Base-by-base conservation (phyloP, 2,888 invertebrate species). In the Pollenia labialis region DNA sequence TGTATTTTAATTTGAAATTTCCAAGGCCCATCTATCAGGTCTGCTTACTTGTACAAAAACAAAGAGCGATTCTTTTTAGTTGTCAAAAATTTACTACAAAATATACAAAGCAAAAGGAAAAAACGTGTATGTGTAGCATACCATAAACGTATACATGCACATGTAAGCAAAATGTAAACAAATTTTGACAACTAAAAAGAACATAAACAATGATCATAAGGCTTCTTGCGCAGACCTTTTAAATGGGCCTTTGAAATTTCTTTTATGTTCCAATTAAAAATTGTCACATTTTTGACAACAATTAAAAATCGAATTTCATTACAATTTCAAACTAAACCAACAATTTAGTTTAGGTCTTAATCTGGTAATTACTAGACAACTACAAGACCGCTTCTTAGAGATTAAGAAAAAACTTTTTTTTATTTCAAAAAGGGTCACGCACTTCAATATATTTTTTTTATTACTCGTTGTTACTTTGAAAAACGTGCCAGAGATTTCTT, bases 401-500 rank as follows among this genome's bases (percentile, higher is more conserved):
- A 10, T 69, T 2, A 4, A 62, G 4, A 4, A 16, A 46, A 77
- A 48, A 48, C 32, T 64, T 62, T 23, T 62, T 23, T 74, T 8
- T 42, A 44, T 64, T 23, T 7, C 23, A 11, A 68, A 68, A 54
- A 58, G 54, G 66, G 68, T 69, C 81, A 81, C 60, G 50, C 60
- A 48, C 50, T 58, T 12, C 44, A 50, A 23, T 68, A 44, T 54
- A 16, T 66, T 58, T 66, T 72, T 40, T 50, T 54, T 42, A 40
- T 10, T 14, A 69, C 69, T 81, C 42, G 48, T 74, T 71, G 18
- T 64, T 81, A 56, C 54, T 32, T 50, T 68, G 50, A 23, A 75
- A 81, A 72, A 72, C 72, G 72, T 72, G 72, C 52, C 54, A 64
- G 12, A 48, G 62, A 54, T 81, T 72, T 80, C 40, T 52, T 56